A percentile compares a stretch with the other conserved stretches of the same genome.
These are phyloP conservation scores for Turritopsis dohrnii DNA, from an alignment of 30 jellyfish, hydroid and myxozoan species.

Conservation along the genomic window DNA sequence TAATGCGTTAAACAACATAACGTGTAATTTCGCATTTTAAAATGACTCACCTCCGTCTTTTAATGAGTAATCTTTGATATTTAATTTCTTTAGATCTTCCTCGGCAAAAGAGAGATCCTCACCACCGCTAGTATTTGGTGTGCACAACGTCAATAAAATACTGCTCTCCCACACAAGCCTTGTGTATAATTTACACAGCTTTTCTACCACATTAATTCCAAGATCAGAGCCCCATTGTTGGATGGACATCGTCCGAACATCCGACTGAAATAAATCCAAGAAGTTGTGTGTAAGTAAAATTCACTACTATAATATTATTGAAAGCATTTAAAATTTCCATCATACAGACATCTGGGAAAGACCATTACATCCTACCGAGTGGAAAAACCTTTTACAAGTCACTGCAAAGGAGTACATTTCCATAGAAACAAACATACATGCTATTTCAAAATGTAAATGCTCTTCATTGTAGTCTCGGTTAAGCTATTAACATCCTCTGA, in stretches of 20 bases:
- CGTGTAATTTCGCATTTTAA: too few relatives aligned
- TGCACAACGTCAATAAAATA: conserved; percentile 64
- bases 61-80: conserved; percentile 28
- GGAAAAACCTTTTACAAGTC: too few relatives aligned
- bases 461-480: not conserved
- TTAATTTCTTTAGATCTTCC: conserved; percentile 54
- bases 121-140: conserved; percentile 48
- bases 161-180: conserved; percentile 97
- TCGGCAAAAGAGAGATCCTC: conserved; percentile 65
- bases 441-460: too few relatives aligned
- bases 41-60: not conserved
- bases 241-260: conserved; percentile 77
- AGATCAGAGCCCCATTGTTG: conserved; percentile 95
- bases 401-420: too few relatives aligned
- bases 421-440: too few relatives aligned
- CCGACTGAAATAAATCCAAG: conserved; percentile 41
- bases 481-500: not conserved
- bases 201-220: conserved; percentile 69
- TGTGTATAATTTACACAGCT: conserved; percentile 62
- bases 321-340: not conserved
- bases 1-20: not conserved
- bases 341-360: too few relatives aligned
- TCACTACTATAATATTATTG: not conserved
- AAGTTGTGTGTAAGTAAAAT: too few relatives aligned
- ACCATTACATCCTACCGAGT: too few relatives aligned